Evolutionary conservation across 2,888 invertebrate species (phyloP).

Genomic region (Drosophila birchii): DNA sequence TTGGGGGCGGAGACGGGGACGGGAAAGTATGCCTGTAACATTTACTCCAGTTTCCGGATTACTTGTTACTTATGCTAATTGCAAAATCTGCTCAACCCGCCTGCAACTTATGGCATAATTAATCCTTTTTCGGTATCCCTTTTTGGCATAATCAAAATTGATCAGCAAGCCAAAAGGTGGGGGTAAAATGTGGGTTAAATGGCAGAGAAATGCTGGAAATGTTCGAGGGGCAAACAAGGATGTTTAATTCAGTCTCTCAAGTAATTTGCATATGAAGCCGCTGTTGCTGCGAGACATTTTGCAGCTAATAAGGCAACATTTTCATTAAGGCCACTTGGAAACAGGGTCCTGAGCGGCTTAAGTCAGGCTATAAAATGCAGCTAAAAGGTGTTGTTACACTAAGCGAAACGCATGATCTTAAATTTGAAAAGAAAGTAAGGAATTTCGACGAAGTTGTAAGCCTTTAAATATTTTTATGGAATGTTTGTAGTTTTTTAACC

Average conservation of each 20-base stretch:
- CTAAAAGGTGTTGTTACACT: constrained; percentile 30
- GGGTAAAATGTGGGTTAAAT: constrained; percentile 32
- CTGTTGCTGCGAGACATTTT: constrained; percentile 44
- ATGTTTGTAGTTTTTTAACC: no score
- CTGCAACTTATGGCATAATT: constrained; percentile 63
- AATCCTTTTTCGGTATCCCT: constrained; percentile 47
- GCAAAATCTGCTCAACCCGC: constrained; percentile 38
- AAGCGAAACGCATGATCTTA: background rate
- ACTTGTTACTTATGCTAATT: constrained; percentile 49
- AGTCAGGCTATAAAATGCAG: constrained; percentile 55
- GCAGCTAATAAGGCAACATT: constrained; percentile 73
- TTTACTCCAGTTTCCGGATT: constrained; percentile 27
- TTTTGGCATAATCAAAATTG: constrained; percentile 50
- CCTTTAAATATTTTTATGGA: background rate
- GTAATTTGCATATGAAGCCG: constrained; percentile 43
- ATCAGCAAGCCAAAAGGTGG: constrained; percentile 19
- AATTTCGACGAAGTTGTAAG: background rate
- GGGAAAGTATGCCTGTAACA: constrained; percentile 37
- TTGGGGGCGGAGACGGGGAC: constrained; percentile 15
- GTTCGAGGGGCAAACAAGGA: background rate
- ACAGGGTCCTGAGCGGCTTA: constrained; percentile 29
- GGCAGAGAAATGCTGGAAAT: constrained; percentile 7
- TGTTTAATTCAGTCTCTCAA: constrained; percentile 27
- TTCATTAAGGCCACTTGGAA: constrained; percentile 47
- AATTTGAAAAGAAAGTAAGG: background rate